Evolutionary conservation across 2,113 vertebrate genomes (phyloP).

Genomic region (Gymnobelideus leadbeateri): DNA sequence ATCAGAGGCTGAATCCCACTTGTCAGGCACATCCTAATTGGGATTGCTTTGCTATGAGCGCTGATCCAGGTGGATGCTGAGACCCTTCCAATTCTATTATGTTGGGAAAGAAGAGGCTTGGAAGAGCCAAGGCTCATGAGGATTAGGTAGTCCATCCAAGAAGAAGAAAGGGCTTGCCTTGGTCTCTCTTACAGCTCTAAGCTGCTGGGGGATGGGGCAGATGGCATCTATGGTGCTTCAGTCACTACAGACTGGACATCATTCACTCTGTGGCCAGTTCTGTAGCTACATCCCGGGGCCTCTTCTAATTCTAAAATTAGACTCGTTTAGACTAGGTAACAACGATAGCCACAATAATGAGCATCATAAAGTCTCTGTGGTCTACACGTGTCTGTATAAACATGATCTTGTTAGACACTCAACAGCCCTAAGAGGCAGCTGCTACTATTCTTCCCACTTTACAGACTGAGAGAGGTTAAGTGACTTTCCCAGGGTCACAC

Average conservation of each 20-base stretch:
- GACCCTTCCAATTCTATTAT: background rate
- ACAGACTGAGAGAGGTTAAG: background rate
- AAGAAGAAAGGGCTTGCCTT: background rate
- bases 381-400: background rate
- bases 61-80: background rate
- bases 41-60: background rate
- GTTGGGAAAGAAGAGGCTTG: background rate
- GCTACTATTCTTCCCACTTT: background rate
- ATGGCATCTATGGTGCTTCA: background rate
- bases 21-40: background rate
- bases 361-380: background rate
- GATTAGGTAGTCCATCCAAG: background rate
- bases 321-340: background rate
- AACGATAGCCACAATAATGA: accelerated
- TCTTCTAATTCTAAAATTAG: background rate
- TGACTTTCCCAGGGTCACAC: background rate
- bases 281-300: background rate
- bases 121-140: background rate
- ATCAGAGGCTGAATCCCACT: background rate
- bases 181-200: background rate
- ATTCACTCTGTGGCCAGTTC: background rate
- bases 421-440: background rate
- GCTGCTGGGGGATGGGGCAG: background rate
- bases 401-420: background rate
- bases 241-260: background rate